A percentile compares a stretch with the other conserved stretches of the same genome.
These are phyloP conservation scores for Idaea biselata DNA, from an alignment of 2,888 invertebrate genomes.

Conservation along the genomic window DNA sequence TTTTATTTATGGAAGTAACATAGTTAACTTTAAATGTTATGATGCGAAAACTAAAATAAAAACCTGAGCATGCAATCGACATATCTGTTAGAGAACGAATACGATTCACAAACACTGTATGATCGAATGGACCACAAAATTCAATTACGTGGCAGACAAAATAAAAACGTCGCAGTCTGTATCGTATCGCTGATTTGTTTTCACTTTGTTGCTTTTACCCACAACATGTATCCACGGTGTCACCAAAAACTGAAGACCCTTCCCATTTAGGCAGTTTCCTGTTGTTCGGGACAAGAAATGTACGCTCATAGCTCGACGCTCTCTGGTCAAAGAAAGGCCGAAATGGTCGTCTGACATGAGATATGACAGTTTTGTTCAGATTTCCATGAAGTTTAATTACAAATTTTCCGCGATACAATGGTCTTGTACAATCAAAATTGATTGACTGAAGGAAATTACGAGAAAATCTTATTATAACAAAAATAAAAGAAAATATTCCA, in stretches of 20 bases:
- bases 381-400: constrained; percentile 63
- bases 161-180: constrained; percentile 64
- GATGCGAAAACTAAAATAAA: background rate
- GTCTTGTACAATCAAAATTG: constrained; percentile 39
- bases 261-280: constrained; percentile 9
- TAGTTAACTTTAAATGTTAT: too few relatives aligned
- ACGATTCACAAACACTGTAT: constrained; percentile 37
- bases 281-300: constrained; percentile 6
- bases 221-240: constrained; percentile 41
- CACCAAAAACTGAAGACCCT: constrained; percentile 44
- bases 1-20: too few relatives aligned
- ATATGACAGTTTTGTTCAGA: constrained; percentile 58
- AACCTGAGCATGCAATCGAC: constrained; percentile 26
- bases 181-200: constrained; percentile 71
- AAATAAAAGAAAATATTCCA: constrained; percentile 8
- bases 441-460: constrained; percentile 65
- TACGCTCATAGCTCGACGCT: constrained; percentile 31
- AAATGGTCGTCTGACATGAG: constrained; percentile 46
- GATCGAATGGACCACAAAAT: constrained; percentile 68
- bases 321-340: constrained; percentile 43
- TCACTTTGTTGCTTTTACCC: constrained; percentile 55
- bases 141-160: constrained; percentile 75
- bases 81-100: background rate
- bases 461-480: constrained; percentile 10
- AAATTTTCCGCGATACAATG: constrained; percentile 46